Evolutionary conservation across 2,797 vertebrate genomes (phyloP), one percentile per base, ranked within the genome.

Genomic region (Gallinago solitaria): DNA sequence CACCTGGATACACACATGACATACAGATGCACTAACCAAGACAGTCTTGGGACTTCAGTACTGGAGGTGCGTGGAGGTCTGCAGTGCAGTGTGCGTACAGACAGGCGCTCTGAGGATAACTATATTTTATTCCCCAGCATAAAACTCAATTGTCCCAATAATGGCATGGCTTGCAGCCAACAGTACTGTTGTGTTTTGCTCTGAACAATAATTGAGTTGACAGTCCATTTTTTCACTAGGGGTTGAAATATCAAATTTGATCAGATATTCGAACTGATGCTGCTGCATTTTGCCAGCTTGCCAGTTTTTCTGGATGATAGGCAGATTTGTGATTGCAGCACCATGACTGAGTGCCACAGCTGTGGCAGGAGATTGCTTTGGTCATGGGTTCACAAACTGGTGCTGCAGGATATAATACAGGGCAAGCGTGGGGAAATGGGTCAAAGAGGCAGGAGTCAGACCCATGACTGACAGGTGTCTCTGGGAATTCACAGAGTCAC

Each of bases 171-270:
- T 96, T 93, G 89, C 91, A 96, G 96, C 95, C 93, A 97, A 88
- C 76, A 90, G 88, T 19, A 90, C 47, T 80, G 78, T 71, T 96
- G 89, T 93, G 90, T 83, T 93, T 87, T 91, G 70, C 78, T 89
- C 19, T 5, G 47, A 93, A 95, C 90, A 96, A 64, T 96, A 96
- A 97, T 90, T 95, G 95, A 97, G 88, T 93, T 96, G 96, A 97
- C 96, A 97, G 93, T 92, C 73, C 54, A 95, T 83, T 97, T 96
- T 96, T 97, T 80, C 76, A 95, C 45, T 33, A 13, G 84, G 91
- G 81, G 89, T 80, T 97, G 88, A 95, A 96, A 91, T 95, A 96
- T 95, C 93, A 97, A 77, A 96, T 91, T 96, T 92, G 83, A 94
- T 97, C 96, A 94, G 78, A 24, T 97, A 92, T 88, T 86, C 92